Evolutionary conservation across 2,888 invertebrate species (phyloP).

Genomic region (Cheilosia impressa): DNA sequence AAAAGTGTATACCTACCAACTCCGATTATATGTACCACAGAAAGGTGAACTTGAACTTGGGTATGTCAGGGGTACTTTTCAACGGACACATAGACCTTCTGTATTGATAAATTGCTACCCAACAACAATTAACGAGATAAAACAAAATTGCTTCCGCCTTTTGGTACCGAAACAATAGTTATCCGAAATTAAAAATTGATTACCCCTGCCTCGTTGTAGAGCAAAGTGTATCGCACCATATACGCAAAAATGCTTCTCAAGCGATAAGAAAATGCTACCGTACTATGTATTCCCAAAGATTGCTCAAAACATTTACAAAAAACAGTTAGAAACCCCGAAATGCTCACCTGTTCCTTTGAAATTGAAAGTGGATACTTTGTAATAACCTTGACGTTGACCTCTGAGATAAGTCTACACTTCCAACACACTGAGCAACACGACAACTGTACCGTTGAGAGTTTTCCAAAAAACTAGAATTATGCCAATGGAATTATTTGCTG

Average conservation of each 20-base stretch:
- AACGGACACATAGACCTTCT: conserved; percentile 19
- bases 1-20: no score
- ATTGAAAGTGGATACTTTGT: conserved; percentile 53
- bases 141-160: conserved; percentile 24
- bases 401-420: conserved; percentile 45
- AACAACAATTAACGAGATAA: background rate
- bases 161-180: background rate
- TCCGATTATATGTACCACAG: background rate
- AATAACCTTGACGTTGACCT: conserved; percentile 72
- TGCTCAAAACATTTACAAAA: background rate
- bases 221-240: conserved; percentile 57
- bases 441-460: conserved; percentile 66
- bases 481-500: conserved; percentile 63
- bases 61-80: background rate
- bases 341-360: conserved; percentile 42
- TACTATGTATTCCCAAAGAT: background rate
- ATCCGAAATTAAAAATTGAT: conserved; percentile 5
- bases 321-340: conserved; percentile 9
- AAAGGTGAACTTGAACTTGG: conserved; percentile 33
- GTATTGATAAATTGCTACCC: background rate
- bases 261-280: conserved; percentile 19
- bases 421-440: conserved; percentile 21
- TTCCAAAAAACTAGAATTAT: conserved; percentile 72
- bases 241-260: conserved; percentile 15
- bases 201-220: background rate